Percentiles rank a stretch among this genome's conserved stretches.
These are phyloP conservation scores for Pitta sordida DNA, from an alignment of 2,113 vertebrate species.

Conservation along the genomic window DNA sequence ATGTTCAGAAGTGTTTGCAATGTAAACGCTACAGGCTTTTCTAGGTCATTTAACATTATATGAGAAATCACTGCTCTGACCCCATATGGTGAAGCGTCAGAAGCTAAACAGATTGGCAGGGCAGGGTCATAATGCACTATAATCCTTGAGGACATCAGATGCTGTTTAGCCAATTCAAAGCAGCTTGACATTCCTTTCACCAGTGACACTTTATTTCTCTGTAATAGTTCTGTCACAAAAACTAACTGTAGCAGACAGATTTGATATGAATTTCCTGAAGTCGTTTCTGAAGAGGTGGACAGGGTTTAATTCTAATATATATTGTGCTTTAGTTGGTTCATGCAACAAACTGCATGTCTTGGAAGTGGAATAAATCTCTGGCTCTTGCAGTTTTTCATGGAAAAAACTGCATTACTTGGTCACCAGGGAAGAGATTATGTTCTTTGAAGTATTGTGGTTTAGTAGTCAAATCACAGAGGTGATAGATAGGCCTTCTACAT, in stretches of 20 bases:
- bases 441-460: not conserved
- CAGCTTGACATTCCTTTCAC: slow-evolving; percentile 65
- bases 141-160: slow-evolving; percentile 70
- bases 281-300: slow-evolving; percentile 34
- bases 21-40: slow-evolving; percentile 65
- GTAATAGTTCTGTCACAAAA: slow-evolving; percentile 58
- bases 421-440: not conserved
- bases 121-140: slow-evolving; percentile 57
- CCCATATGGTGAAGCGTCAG: slow-evolving; percentile 67
- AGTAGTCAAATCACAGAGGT: slow-evolving; percentile 7
- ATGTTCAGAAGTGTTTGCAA: slow-evolving; percentile 18
- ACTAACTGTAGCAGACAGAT: slow-evolving; percentile 48
- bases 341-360: not conserved
- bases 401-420: not conserved
- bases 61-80: slow-evolving; percentile 68
- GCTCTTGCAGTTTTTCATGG: not conserved
- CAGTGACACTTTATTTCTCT: slow-evolving; percentile 64
- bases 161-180: slow-evolving; percentile 66
- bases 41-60: slow-evolving; percentile 64
- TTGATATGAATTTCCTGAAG: slow-evolving; percentile 50
- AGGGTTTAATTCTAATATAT: slow-evolving; percentile 41
- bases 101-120: slow-evolving; percentile 69
- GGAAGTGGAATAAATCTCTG: not conserved
- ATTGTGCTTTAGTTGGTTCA: not conserved
- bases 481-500: not conserved